Evolutionary conservation across 2,113 vertebrate genomes (phyloP).

Genomic region (Perca flavescens): DNA sequence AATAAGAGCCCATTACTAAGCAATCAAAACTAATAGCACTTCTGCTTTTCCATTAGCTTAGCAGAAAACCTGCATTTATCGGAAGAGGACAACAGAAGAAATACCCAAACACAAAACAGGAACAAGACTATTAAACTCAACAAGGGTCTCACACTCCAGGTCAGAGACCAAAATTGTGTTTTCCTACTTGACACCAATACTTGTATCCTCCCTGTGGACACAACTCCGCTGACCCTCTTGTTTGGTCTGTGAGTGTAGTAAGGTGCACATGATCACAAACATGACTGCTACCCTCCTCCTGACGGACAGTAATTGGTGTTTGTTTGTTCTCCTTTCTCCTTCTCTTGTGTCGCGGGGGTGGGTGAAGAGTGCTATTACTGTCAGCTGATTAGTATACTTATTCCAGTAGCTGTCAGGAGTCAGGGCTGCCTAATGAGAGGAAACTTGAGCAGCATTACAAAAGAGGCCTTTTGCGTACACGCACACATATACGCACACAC

Average conservation of each 20-base stretch:
- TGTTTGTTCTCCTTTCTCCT: conserved; percentile 74
- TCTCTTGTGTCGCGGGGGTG: conserved; percentile 54
- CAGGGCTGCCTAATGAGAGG: conserved; percentile 58
- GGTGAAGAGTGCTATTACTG: conserved; percentile 74
- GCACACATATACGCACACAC: conserved; percentile 1
- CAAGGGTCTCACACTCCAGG: conserved; percentile 24
- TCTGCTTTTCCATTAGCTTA: conserved; percentile 45
- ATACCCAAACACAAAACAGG: conserved; percentile 31
- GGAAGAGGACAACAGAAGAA: conserved; percentile 38
- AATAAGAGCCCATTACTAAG: conserved; percentile 70
- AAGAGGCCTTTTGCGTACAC: conserved; percentile 8
- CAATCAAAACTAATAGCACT: conserved; percentile 73
- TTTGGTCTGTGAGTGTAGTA: conserved; percentile 39
- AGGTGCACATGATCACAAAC: conserved; percentile 56
- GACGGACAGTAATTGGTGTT: conserved; percentile 79
- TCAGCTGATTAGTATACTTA: conserved; percentile 72
- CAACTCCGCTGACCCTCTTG: conserved; percentile 55
- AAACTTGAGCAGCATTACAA: conserved; percentile 57
- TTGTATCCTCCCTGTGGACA: conserved; percentile 38
- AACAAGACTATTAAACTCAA: conserved; percentile 48
- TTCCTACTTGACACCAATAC: conserved; percentile 57
- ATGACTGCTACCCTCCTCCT: conserved; percentile 43
- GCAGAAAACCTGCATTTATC: conserved; percentile 26
- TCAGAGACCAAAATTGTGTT: conserved; percentile 45
- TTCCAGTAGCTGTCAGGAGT: conserved; percentile 70